phyloP scores from a whole-genome alignment of 2,888 invertebrate species.

The Mystacides longicornis region DNA sequence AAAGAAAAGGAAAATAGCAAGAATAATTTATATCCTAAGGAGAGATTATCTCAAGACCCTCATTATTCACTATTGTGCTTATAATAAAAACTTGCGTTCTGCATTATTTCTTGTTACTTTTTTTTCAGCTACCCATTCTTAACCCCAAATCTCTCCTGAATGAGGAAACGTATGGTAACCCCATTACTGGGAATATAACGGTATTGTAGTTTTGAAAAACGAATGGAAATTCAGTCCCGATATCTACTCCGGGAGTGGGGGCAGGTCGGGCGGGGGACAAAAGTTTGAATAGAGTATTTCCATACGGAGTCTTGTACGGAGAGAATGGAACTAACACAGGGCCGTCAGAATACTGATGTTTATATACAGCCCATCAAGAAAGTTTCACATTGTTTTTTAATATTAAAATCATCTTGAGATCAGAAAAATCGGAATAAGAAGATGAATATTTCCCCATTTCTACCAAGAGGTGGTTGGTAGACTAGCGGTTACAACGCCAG shows the following conservation, averaged over 20 bases:
- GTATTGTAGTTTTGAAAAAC: slow-evolving; percentile 21
- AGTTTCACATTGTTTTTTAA: not conserved
- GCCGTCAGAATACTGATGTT: not conserved
- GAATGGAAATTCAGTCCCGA: slow-evolving; percentile 25
- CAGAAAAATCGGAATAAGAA: too few species aligned
- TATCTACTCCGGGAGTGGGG: slow-evolving; percentile 19
- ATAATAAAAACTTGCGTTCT: not conserved
- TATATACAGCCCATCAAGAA: not conserved
- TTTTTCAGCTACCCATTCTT: not conserved
- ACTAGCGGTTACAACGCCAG: too few species aligned
- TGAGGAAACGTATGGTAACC: slow-evolving; percentile 3
- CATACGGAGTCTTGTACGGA: slow-evolving; percentile 20
- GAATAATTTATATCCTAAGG: too few species aligned
- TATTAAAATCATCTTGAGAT: too few species aligned
- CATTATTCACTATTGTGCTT: not conserved
- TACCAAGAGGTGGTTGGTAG: too few species aligned
- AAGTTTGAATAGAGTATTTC: slow-evolving; percentile 27
- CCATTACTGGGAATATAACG: slow-evolving; percentile 20
- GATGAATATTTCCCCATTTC: too few species aligned
- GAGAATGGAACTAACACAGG: slow-evolving; percentile 1
- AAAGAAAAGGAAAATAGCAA: too few species aligned
- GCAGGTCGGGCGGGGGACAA: slow-evolving; percentile 15
- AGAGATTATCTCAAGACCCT: not conserved
- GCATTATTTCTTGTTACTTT: slow-evolving; percentile 4
- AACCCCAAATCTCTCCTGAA: slow-evolving; percentile 5